Percentiles rank a stretch among this genome's conserved stretches.
phyloP scores from a whole-genome alignment of 2,113 vertebrate genomes.

The Eurystomus gularis region DNA sequence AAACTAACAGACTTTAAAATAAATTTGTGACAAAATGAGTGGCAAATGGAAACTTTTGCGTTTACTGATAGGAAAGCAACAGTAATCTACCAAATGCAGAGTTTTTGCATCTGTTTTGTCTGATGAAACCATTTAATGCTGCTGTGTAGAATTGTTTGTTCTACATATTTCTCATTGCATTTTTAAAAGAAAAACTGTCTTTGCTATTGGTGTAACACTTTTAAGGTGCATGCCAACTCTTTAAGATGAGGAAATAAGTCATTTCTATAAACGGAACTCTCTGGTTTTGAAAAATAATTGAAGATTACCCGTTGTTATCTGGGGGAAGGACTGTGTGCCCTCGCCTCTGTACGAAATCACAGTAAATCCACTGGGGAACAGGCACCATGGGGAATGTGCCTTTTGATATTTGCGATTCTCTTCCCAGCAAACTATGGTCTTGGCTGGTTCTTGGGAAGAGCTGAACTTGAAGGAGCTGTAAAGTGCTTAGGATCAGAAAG shows the following conservation, averaged over 20 bases:
- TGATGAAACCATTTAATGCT: not conserved
- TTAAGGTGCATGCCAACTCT: not conserved
- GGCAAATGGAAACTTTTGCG: not conserved
- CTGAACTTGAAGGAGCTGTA: not conserved
- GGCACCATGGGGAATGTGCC: not conserved
- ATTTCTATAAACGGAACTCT: not conserved
- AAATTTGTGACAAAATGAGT: not conserved
- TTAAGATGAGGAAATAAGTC: not conserved
- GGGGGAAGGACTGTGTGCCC: no score
- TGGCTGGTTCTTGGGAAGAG: not conserved
- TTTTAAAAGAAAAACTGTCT: not conserved
- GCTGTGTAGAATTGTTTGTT: not conserved
- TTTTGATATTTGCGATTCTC: not conserved
- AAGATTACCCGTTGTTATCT: no score
- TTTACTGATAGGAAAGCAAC: not conserved
- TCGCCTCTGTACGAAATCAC: not conserved
- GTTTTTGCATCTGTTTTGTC: not conserved
- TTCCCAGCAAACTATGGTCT: not conserved
- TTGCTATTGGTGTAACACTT: not conserved
- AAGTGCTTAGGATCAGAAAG: not conserved
- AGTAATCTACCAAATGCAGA: not conserved
- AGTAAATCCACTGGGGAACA: not conserved
- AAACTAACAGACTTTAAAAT: slow-evolving; percentile 1
- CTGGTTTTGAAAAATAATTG: not conserved
- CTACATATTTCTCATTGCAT: not conserved